phyloP scores from a whole-genome alignment of 2,888 invertebrate species.

The Xestoiulus laeticollis region DNA sequence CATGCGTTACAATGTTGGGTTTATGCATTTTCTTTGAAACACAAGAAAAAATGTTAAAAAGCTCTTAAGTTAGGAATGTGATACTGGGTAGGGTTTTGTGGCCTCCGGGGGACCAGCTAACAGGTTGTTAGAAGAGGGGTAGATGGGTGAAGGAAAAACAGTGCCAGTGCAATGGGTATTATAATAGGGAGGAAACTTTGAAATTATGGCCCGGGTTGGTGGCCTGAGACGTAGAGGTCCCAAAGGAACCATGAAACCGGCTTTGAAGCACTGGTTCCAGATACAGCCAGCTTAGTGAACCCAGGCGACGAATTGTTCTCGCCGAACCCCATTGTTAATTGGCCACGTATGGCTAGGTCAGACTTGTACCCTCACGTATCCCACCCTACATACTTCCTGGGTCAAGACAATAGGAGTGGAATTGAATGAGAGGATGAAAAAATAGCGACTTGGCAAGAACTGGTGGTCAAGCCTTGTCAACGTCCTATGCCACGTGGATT shows the following conservation, averaged over 20 bases:
- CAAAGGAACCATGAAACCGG: conserved; percentile 15
- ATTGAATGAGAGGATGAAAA: conserved; percentile 5
- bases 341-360: conserved; percentile 26
- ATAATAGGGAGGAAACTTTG: conserved; percentile 18
- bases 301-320: conserved; percentile 26
- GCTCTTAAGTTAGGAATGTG: conserved; percentile 47
- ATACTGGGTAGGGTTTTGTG: conserved; percentile 46
- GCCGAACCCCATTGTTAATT: background rate
- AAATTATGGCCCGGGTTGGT: conserved; percentile 43
- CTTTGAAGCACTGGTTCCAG: conserved; percentile 15
- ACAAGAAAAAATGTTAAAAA: conserved; percentile 36
- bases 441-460: background rate
- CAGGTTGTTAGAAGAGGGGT: conserved; percentile 38
- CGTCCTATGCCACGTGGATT: background rate
- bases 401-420: conserved; percentile 18
- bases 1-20: conserved; percentile 3
- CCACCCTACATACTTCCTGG: conserved; percentile 26
- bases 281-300: background rate
- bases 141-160: conserved; percentile 17
- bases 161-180: background rate
- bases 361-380: conserved; percentile 11
- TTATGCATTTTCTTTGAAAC: conserved; percentile 32
- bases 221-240: background rate
- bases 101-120: conserved; percentile 30
- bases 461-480: background rate